Evolutionary conservation across 2,888 invertebrate species (phyloP), one percentile per base, ranked within the genome.

Genomic region (Seira ritae): DNA sequence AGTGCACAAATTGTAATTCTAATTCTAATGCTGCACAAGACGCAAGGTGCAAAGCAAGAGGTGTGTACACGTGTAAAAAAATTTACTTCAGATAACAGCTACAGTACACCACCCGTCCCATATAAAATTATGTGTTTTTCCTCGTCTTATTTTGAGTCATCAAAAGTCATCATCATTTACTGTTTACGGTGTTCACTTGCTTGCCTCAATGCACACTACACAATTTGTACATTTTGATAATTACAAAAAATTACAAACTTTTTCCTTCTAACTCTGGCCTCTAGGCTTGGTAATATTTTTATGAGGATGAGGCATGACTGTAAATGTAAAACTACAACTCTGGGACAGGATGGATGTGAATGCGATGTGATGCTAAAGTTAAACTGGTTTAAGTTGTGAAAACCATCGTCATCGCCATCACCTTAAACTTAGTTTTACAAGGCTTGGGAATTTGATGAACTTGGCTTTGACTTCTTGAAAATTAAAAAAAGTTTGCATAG

Each of bases 151-250:
- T 20, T 8, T 1, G 3, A 62, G 62, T 62, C 19, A 62, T 62
- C 62, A 62, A 62, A n/a, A 62, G 62, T 62, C 62, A 62, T 62
- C 62, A 62, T 62, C 62, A 62, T 62, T 62, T 62, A 62, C 62
- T 20, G n/a, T n/a, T n/a, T n/a, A 31, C 31, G 31, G 62, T 62
- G 22, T n/a, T n/a, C n/a, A n/a, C n/a, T n/a, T n/a, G n/a, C 19
- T 62, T 20, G 55, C 3, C 12, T 8, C 22, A 20, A n/a, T n/a
- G n/a, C n/a, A n/a, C n/a, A n/a, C n/a, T 62, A 62, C 62, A 62
- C 62, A 62, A 62, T 62, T 62, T 62, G 62, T 62, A 22, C 62
- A 62, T 62, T 62, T 62, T 62, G 62, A 62, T 62, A 62, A 62
- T 62, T 62, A 62, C 62, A 62, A 62, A 62, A 62, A 62, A 62